These are phyloP conservation scores for Lerista edwardsae DNA, from an alignment of 2,797 vertebrate species.

Conservation along the genomic window DNA sequence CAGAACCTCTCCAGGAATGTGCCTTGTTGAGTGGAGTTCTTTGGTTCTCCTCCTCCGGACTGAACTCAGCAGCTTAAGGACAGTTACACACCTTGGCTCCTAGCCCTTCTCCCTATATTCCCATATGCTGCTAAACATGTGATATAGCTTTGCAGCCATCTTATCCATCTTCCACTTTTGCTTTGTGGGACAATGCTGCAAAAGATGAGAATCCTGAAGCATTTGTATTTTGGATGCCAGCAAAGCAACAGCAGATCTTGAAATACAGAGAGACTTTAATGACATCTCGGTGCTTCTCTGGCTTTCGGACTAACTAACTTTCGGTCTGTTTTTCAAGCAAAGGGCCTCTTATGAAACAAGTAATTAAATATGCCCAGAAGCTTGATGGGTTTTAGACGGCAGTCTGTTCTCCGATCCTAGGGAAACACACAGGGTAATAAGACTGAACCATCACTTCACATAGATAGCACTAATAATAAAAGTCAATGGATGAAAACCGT, in stretches of 20 bases:
- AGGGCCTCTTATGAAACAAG: conserved; percentile 7
- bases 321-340: conserved; percentile 11
- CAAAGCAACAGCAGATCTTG: neutral
- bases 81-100: too few relatives aligned
- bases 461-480: conserved; percentile 46
- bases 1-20: neutral
- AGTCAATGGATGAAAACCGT: conserved; percentile 48
- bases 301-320: neutral
- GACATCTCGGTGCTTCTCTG: conserved; percentile 22
- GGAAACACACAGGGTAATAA: neutral
- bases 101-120: too few relatives aligned
- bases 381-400: conserved; percentile 24
- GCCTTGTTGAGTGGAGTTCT: too few relatives aligned
- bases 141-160: too few relatives aligned
- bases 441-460: conserved; percentile 32
- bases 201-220: conserved; percentile 10
- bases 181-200: neutral
- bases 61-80: too few relatives aligned
- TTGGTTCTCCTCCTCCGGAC: too few relatives aligned
- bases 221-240: conserved; percentile 15
- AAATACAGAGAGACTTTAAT: conserved; percentile 21
- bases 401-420: neutral
- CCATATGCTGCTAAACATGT: too few relatives aligned
- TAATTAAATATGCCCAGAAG: conserved; percentile 30
- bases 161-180: too few relatives aligned